A percentile compares a stretch with the other conserved stretches of the same genome.
phyloP scores from a whole-genome alignment of 2,888 invertebrate species.

The Fissipunctia ypsillon region DNA sequence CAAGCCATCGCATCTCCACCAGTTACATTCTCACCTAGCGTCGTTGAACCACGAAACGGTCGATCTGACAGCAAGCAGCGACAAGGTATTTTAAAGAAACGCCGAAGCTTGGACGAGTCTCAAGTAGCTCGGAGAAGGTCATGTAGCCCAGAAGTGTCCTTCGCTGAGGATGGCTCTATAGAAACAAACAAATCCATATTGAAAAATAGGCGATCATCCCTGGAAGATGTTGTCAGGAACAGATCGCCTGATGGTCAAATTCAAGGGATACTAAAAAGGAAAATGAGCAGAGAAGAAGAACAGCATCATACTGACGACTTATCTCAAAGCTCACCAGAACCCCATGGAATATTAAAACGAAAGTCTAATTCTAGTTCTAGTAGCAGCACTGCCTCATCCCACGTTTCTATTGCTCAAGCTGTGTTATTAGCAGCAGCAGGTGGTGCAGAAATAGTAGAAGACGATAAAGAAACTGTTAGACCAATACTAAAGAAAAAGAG shows the following conservation, averaged over 20 bases:
- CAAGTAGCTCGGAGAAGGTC: conserved; percentile 93
- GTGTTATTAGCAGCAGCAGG: conserved; percentile 92
- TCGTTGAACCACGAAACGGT: conserved; percentile 92
- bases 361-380: conserved; percentile 93
- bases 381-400: conserved; percentile 91
- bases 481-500: conserved; percentile 96
- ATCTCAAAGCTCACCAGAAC: conserved; percentile 92
- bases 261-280: conserved; percentile 93
- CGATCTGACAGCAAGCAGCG: conserved; percentile 90
- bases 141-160: conserved; percentile 93
- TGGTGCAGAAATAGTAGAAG: conserved; percentile 89
- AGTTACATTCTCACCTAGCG: conserved; percentile 95
- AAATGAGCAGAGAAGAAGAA: conserved; percentile 92
- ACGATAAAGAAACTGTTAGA: conserved; percentile 91
- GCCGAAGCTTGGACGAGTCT: conserved; percentile 95
- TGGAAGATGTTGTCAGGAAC: conserved; percentile 92
- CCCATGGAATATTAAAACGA: conserved; percentile 95
- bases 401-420: conserved; percentile 93
- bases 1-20: conserved; percentile 92
- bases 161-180: conserved; percentile 88
- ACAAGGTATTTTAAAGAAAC: conserved; percentile 95
- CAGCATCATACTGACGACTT: conserved; percentile 91
- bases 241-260: conserved; percentile 92
- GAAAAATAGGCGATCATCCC: conserved; percentile 93
- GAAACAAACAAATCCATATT: conserved; percentile 92